Evolutionary conservation across 2,113 vertebrate species (phyloP).

Genomic region (Gymnocephalus cernua): DNA sequence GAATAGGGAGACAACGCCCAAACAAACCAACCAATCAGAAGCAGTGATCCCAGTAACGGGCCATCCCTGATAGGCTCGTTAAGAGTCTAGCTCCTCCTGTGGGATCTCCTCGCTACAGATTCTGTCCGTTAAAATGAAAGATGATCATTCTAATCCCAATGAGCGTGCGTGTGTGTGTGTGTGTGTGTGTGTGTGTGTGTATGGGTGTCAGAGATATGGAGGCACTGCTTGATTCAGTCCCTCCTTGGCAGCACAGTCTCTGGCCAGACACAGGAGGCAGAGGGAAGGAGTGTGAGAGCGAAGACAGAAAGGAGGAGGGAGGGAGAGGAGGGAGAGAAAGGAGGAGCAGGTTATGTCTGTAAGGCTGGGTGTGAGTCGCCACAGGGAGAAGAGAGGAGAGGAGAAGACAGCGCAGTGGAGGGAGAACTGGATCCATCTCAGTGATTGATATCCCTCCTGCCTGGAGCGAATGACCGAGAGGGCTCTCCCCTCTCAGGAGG

Average conservation of each 20-base stretch:
- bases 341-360: constrained; percentile 59
- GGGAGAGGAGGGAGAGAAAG: not conserved
- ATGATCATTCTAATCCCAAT: constrained; percentile 57
- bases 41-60: constrained; percentile 45
- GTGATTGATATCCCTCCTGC: constrained; percentile 71
- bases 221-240: constrained; percentile 77
- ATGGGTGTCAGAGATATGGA: constrained; percentile 63
- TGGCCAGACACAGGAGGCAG: constrained; percentile 72
- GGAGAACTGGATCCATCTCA: constrained; percentile 57
- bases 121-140: constrained; percentile 60
- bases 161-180: constrained; percentile 38
- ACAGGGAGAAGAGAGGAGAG: constrained; percentile 52
- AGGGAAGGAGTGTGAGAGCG: constrained; percentile 43
- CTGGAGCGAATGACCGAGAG: constrained; percentile 61
- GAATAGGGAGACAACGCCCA: constrained; percentile 38
- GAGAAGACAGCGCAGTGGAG: constrained; percentile 54
- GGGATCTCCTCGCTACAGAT: constrained; percentile 50
- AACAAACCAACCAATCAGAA: constrained; percentile 61
- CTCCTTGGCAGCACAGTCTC: constrained; percentile 74
- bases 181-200: constrained; percentile 32
- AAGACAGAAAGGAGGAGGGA: not conserved
- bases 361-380: constrained; percentile 72
- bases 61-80: constrained; percentile 53
- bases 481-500: constrained; percentile 49
- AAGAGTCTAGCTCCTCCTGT: constrained; percentile 65